These are phyloP conservation scores for Callocephalon fimbriatum DNA, from an alignment of 2,113 vertebrate genomes.

Conservation along the genomic window DNA sequence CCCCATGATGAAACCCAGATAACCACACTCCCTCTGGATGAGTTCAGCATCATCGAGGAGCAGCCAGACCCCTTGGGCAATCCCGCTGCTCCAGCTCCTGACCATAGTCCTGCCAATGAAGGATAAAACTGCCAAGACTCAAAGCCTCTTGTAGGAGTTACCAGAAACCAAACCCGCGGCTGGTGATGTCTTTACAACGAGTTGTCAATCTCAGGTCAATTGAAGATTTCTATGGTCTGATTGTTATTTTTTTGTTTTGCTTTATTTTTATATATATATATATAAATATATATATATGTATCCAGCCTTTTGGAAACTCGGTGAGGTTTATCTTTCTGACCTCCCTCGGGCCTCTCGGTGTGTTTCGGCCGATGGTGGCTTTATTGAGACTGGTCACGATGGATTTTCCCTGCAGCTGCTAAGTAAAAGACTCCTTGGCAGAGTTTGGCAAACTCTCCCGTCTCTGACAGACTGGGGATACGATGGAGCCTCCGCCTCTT, in stretches of 20 bases:
- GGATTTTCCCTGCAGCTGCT: conserved; percentile 26
- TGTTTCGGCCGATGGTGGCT: neutral
- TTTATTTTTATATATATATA: conserved; percentile 72
- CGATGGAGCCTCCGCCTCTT: neutral
- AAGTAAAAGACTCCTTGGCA: neutral
- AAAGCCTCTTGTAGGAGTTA: conserved; percentile 32
- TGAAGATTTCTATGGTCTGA: conserved; percentile 73
- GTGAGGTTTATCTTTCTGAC: conserved; percentile 48
- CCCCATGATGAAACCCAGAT: conserved; percentile 81
- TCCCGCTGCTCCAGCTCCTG: neutral
- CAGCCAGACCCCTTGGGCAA: neutral
- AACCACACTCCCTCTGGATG: conserved; percentile 83
- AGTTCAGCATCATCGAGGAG: conserved; percentile 81
- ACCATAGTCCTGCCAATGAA: conserved; percentile 13
- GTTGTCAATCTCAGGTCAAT: conserved; percentile 91
- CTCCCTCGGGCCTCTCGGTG: conserved; percentile 2
- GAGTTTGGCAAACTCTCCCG: neutral
- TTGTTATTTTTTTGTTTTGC: conserved; percentile 79
- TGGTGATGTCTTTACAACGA: conserved; percentile 73
- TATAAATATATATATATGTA: conserved; percentile 37
- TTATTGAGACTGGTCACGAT: neutral
- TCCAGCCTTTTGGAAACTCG: conserved; percentile 55
- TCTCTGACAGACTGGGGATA: neutral
- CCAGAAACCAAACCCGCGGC: conserved; percentile 13
- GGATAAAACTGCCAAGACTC: conserved; percentile 62